Evolutionary conservation across 2,113 vertebrate genomes (phyloP), one percentile per base, ranked within the genome.

Genomic region (Chascanopsetta lugubris): DNA sequence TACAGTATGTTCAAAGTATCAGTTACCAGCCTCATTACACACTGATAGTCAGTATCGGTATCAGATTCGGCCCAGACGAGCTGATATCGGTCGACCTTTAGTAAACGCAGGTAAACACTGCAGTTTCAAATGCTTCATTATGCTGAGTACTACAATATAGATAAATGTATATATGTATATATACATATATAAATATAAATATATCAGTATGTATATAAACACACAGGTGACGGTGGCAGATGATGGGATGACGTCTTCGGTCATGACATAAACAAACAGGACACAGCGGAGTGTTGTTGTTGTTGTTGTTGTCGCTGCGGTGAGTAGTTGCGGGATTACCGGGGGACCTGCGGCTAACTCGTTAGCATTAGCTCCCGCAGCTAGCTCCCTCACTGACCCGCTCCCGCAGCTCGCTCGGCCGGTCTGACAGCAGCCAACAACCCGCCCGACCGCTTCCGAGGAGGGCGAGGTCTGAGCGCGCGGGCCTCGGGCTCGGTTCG

Each of bases 341-440:
- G 20, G 21, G 21, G 62, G 80, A n/a, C 58, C 58, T 1, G 40
- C 65, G 18, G 80, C 77, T 71, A 82, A 62, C 75, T 57, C 60
- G 18, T 46, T 76, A 83, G 76, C 74, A 26, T 10, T 67, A 80
- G 72, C 81, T 11, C 2, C 20, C 21, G 11, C 5, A 17, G 75
- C 82, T n/a, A n/a, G n/a, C n/a, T n/a, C n/a, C n/a, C n/a, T 82
- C 74, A 42, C 62, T 10, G 21, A 21, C 24, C 40, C 34, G 34
- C 54, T 45, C 38, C 38, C 38, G 38, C 38, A 36, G 69, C 76
- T 58, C 45, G 40, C 45, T 29, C 4, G 6, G 21, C 55, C 6
- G 5, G 11, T 2, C 10, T 15, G 38, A 21, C 59, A 54, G 12
- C 63, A 68, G 70, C 77, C 69, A 1, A 15, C 11, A 42, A n/a